Conservation (phyloP, 2,113 vertebrate genomes). For the Cavia aperea region DNA sequence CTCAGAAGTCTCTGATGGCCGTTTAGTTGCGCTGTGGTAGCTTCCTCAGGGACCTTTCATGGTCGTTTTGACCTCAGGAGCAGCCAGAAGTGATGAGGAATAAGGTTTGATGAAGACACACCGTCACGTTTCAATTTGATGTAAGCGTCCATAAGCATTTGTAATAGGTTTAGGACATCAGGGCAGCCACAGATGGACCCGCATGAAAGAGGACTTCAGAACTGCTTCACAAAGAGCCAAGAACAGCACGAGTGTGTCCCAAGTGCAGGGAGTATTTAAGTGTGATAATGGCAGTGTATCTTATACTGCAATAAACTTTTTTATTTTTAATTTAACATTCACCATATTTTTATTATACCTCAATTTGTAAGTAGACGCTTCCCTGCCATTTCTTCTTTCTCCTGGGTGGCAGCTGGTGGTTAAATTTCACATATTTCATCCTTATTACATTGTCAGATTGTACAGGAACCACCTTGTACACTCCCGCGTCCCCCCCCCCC, state of each 20-base stretch:
- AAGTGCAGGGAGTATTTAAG: neutral
- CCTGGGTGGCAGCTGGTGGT: neutral
- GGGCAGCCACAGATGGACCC: neutral
- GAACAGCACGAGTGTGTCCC: neutral
- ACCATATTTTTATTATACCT: neutral
- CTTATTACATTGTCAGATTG: neutral
- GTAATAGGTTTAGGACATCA: neutral
- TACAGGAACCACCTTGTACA: neutral
- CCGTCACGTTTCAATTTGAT: neutral
- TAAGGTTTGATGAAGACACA: neutral
- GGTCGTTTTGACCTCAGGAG: neutral
- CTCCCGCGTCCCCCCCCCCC: neutral
- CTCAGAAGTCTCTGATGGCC: neutral
- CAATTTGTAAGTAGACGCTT: neutral
- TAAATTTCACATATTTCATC: neutral
- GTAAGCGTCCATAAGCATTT: neutral
- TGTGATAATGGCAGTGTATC: neutral
- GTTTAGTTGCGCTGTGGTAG: neutral
- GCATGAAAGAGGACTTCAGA: neutral
- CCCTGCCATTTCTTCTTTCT: neutral
- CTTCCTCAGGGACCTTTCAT: neutral
- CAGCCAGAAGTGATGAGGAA: neutral
- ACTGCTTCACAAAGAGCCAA: neutral
- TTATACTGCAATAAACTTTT: neutral
- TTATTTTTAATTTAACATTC: neutral